These are phyloP conservation scores for Sebastes wilsoni DNA, from an alignment of 2,797 vertebrate genomes.

Conservation along the genomic window DNA sequence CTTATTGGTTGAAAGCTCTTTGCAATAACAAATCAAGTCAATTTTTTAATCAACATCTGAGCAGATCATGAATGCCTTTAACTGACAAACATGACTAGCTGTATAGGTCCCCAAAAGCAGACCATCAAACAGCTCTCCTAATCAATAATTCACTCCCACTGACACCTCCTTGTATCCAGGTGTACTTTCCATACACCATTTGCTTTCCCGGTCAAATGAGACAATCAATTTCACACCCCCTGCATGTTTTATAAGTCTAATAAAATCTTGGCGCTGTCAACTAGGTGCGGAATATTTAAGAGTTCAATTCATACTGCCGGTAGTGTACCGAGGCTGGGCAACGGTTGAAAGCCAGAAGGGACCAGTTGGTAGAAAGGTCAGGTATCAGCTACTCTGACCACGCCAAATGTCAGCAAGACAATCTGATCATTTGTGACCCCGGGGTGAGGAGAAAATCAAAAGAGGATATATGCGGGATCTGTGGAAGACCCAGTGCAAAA, in stretches of 20 bases:
- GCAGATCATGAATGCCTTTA: conserved; percentile 19
- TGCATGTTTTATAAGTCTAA: conserved; percentile 61
- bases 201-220: conserved; percentile 45
- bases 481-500: conserved; percentile 60
- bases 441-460: conserved; percentile 52
- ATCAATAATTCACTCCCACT: conserved; percentile 56
- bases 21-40: not conserved
- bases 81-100: conserved; percentile 1
- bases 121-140: conserved; percentile 15
- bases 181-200: conserved; percentile 38
- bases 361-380: conserved; percentile 71
- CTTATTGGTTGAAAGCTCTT: not conserved
- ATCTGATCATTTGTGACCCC: conserved; percentile 67
- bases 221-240: conserved; percentile 52
- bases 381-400: conserved; percentile 66
- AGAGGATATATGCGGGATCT: conserved; percentile 47
- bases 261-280: conserved; percentile 50
- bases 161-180: conserved; percentile 32
- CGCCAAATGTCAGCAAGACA: conserved; percentile 72
- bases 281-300: conserved; percentile 54
- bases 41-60: conserved; percentile 2
- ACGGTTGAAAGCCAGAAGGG: conserved; percentile 37
- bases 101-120: not conserved
- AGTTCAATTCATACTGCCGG: conserved; percentile 35
- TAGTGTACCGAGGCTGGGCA: conserved; percentile 19